Conservation (phyloP, 2,113 vertebrate species). For the Atherinomorus stipes region DNA sequence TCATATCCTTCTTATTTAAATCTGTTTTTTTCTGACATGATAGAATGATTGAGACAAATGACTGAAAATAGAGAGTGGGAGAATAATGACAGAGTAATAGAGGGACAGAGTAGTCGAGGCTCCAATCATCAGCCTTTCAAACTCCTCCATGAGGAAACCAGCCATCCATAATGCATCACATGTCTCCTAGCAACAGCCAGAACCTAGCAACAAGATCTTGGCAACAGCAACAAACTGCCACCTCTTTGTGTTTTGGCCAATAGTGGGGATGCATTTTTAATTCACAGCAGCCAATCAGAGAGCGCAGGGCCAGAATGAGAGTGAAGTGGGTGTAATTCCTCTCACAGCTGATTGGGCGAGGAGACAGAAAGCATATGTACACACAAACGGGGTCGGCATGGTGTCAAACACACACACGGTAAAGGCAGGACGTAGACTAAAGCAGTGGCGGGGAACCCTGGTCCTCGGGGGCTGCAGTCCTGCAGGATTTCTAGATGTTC, state of each 20-base stretch:
- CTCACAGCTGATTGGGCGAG: constrained; percentile 58
- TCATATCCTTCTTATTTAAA: neutral
- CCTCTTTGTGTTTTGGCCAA: constrained; percentile 66
- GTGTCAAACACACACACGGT: neutral
- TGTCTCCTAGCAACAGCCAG: constrained; percentile 84
- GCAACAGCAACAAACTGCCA: constrained; percentile 83
- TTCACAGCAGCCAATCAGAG: constrained; percentile 63
- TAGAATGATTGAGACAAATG: neutral
- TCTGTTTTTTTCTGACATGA: neutral
- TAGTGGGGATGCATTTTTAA: constrained; percentile 44
- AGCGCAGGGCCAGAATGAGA: neutral
- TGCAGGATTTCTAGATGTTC: no score
- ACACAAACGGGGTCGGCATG: constrained; percentile 33
- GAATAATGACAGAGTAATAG: constrained; percentile 11
- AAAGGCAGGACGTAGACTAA: no score
- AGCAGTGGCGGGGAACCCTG: no score
- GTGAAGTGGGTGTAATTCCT: constrained; percentile 40
- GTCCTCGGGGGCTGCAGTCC: no score
- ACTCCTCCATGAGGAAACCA: constrained; percentile 83
- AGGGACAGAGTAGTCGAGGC: constrained; percentile 9
- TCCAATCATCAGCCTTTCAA: constrained; percentile 89
- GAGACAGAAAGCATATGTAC: constrained; percentile 8
- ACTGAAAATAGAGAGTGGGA: neutral
- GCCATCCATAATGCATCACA: constrained; percentile 91
- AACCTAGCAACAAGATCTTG: constrained; percentile 90